Conservation (phyloP, 2,888 invertebrate species). For the Habrosyne pyritoides region DNA sequence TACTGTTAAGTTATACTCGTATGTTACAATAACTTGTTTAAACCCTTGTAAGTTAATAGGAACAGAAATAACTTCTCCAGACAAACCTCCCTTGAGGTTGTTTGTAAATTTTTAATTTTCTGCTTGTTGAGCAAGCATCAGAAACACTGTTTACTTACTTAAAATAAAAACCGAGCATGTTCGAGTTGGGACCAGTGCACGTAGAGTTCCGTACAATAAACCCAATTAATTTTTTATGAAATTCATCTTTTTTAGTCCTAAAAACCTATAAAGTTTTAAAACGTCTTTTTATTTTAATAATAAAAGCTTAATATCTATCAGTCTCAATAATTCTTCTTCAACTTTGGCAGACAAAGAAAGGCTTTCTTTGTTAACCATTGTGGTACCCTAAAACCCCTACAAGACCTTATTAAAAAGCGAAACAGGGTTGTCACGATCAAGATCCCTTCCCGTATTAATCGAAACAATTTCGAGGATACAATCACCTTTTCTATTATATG, state of each 20-base stretch:
- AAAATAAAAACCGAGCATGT: constrained; percentile 36
- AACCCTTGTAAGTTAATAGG: constrained; percentile 51
- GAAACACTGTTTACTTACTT: constrained; percentile 60
- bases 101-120: constrained; percentile 73
- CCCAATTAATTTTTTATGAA: too few species aligned
- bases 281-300: too few species aligned
- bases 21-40: constrained; percentile 58
- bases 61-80: constrained; percentile 53
- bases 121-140: constrained; percentile 65
- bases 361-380: too few species aligned
- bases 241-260: too few species aligned
- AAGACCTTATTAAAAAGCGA: constrained; percentile 44
- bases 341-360: too few species aligned
- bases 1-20: constrained; percentile 40
- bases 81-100: constrained; percentile 55
- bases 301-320: too few species aligned
- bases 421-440: constrained; percentile 38
- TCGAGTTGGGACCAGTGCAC: too few species aligned
- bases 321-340: too few species aligned
- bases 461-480: constrained; percentile 20
- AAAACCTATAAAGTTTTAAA: too few species aligned
- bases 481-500: constrained; percentile 25
- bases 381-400: too few species aligned
- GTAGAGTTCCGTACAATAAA: too few species aligned
- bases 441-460: constrained; percentile 31